Evolutionary conservation across 2,113 vertebrate genomes (phyloP).

Genomic region (Egretta garzetta): DNA sequence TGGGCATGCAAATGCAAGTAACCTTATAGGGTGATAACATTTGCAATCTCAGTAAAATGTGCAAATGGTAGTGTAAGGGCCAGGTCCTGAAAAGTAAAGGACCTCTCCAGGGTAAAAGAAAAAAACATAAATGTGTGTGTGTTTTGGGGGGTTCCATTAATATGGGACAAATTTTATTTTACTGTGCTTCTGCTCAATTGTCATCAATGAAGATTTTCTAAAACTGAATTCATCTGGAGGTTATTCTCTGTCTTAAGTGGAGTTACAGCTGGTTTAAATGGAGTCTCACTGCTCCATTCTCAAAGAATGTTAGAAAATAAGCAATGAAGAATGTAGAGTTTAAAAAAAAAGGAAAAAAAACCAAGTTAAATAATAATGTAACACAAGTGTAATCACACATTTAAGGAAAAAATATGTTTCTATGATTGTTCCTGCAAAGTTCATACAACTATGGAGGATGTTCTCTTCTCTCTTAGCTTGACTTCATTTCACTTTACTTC

Average conservation of each 20-base stretch:
- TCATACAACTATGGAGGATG: not conserved
- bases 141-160: not conserved
- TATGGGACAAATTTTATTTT: not conserved
- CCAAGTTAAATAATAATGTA: not conserved
- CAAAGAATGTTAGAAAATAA: not conserved
- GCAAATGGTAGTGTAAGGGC: not conserved
- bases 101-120: not conserved
- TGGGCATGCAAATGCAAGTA: not conserved
- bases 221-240: not conserved
- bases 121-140: not conserved
- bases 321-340: not conserved
- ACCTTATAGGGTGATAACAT: constrained; percentile 28
- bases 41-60: not conserved
- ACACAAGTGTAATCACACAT: not conserved
- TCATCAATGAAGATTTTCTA: not conserved
- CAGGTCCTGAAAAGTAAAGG: not conserved
- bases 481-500: not conserved
- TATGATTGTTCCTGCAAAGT: not conserved
- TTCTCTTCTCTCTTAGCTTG: not conserved
- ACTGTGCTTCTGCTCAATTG: not conserved
- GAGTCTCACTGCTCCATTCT: not conserved
- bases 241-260: not conserved
- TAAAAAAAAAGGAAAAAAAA: not conserved
- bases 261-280: not conserved
- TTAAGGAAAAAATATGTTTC: not conserved